phyloP scores from a whole-genome alignment of 1,140 invertebrate genomes.

The Tetragonula clypearis region DNA sequence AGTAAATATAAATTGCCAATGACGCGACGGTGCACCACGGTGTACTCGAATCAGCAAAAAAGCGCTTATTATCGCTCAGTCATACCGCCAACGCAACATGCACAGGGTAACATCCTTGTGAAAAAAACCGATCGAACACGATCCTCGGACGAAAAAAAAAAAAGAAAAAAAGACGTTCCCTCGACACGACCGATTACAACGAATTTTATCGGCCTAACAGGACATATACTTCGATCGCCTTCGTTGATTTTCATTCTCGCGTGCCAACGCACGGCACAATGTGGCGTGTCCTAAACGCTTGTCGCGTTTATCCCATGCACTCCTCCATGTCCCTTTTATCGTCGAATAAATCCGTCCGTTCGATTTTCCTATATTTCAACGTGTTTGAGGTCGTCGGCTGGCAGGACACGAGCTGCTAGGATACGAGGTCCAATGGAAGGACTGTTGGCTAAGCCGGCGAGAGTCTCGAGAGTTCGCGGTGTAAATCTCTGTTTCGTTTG shows the following conservation, averaged over 20 bases:
- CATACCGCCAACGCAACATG: not conserved
- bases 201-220: slow-evolving; percentile 17
- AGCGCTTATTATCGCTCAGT: slow-evolving; percentile 6
- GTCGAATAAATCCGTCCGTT: slow-evolving; percentile 21
- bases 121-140: not conserved
- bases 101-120: not conserved
- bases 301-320: not conserved
- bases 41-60: not conserved
- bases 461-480: not conserved
- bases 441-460: not conserved
- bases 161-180: not conserved
- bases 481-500: slow-evolving; percentile 37
- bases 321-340: not conserved
- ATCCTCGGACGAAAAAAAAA: not conserved
- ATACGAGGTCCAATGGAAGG: not conserved
- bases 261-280: not conserved
- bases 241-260: not conserved
- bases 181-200: not conserved
- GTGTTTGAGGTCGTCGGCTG: not conserved
- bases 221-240: slow-evolving; percentile 3
- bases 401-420: not conserved
- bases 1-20: not conserved
- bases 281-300: slow-evolving; percentile 10
- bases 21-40: not conserved
- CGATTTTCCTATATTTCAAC: slow-evolving; percentile 13